Conservation (phyloP, 2,113 vertebrate species). For the Prunella himalayana region DNA sequence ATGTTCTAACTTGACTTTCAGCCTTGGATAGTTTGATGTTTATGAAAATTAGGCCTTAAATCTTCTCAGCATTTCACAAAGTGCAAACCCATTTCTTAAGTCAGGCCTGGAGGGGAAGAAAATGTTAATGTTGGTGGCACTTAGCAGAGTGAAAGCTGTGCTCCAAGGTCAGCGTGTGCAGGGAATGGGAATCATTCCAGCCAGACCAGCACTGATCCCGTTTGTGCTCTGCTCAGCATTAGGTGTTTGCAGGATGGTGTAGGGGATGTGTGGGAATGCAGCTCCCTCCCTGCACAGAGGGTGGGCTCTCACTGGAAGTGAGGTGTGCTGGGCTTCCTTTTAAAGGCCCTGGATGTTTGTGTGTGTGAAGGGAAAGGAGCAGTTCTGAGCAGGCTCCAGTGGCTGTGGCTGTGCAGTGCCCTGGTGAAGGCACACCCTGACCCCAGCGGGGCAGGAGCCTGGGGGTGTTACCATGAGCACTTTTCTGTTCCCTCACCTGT, state of each 20-base stretch:
- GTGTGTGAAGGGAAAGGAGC: background rate
- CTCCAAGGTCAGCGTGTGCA: background rate
- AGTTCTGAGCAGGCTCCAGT: fast-evolving
- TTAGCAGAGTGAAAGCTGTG: background rate
- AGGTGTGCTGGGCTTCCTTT: fast-evolving
- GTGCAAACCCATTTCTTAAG: background rate
- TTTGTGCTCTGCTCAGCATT: fast-evolving
- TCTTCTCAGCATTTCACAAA: background rate
- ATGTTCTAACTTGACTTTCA: background rate
- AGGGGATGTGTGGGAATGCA: background rate
- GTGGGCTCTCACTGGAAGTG: fast-evolving
- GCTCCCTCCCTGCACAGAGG: background rate
- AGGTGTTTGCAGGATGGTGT: background rate
- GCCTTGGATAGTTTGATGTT: background rate
- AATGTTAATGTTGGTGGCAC: background rate
- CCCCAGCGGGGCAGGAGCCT: fast-evolving
- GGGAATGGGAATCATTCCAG: background rate
- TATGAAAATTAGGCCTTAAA: conserved; percentile 12
- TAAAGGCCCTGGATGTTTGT: fast-evolving
- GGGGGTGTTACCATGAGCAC: background rate
- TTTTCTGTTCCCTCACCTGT: background rate
- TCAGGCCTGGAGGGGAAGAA: background rate
- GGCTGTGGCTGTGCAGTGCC: background rate
- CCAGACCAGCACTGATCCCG: fast-evolving
- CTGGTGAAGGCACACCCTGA: background rate